Evolutionary conservation across 1,140 invertebrate species (phyloP).

Genomic region (Sogatella furcifera): DNA sequence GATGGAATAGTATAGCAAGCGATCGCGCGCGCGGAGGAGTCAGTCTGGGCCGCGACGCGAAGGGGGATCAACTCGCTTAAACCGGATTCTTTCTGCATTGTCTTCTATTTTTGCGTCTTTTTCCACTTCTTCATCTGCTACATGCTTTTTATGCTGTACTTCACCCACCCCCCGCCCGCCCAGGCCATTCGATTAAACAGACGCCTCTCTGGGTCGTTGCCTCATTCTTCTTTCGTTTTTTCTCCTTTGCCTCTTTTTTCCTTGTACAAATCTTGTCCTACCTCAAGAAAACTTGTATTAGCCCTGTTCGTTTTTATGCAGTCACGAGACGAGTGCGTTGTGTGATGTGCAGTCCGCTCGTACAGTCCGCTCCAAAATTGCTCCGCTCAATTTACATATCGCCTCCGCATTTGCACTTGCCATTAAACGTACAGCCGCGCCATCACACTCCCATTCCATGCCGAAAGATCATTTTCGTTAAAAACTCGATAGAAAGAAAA

Average conservation of each 20-base stretch:
- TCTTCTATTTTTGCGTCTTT: slow-evolving; percentile 9
- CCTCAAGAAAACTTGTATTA: slow-evolving; percentile 16
- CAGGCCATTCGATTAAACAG: background rate
- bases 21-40: too few relatives aligned
- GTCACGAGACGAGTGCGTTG: background rate
- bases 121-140: background rate
- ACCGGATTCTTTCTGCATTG: slow-evolving; percentile 14
- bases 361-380: background rate
- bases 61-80: background rate
- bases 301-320: slow-evolving; percentile 3
- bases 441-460: too few relatives aligned
- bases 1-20: too few relatives aligned
- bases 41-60: too few relatives aligned
- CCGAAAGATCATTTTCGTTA: too few relatives aligned
- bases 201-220: slow-evolving; percentile 30
- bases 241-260: slow-evolving; percentile 19
- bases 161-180: background rate
- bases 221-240: slow-evolving; percentile 29
- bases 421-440: too few relatives aligned
- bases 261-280: slow-evolving; percentile 17
- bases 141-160: slow-evolving; percentile 18
- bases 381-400: too few relatives aligned
- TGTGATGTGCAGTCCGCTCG: background rate
- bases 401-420: too few relatives aligned
- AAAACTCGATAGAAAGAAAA: too few relatives aligned